phyloP scores from a whole-genome alignment of 2,888 invertebrate species.

The Hipparchia semele region DNA sequence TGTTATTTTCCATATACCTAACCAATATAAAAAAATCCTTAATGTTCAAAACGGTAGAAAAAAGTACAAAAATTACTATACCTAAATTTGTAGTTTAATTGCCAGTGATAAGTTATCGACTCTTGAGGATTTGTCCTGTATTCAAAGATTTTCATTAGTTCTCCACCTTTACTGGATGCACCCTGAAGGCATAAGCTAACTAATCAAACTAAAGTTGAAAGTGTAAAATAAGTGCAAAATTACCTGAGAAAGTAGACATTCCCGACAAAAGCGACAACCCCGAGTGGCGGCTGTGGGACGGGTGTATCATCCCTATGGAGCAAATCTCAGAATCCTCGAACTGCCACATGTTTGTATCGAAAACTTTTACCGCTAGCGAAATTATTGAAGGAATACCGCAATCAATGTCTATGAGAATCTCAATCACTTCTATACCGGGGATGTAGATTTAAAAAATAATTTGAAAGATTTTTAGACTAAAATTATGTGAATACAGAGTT shows the following conservation, averaged over 20 bases:
- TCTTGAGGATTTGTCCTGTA: too few species aligned
- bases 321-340: conserved; percentile 89
- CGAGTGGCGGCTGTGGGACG: conserved; percentile 87
- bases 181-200: too few species aligned
- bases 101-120: too few species aligned
- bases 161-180: too few species aligned
- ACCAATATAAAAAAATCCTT: too few species aligned
- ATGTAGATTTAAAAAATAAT: not conserved
- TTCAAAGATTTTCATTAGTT: too few species aligned
- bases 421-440: conserved; percentile 10
- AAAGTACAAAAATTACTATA: too few species aligned
- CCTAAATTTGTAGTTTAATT: too few species aligned
- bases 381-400: conserved; percentile 22
- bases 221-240: conserved; percentile 1
- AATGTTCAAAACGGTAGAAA: too few species aligned
- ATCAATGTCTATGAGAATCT: conserved; percentile 20
- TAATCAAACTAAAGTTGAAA: too few species aligned
- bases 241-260: conserved; percentile 76
- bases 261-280: conserved; percentile 83
- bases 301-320: conserved; percentile 92
- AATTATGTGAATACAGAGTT: conserved; percentile 19
- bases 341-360: conserved; percentile 83
- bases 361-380: conserved; percentile 37
- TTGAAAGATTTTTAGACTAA: conserved; percentile 3
- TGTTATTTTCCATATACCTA: too few species aligned